These are phyloP conservation scores for Troglohyphantes excavatus DNA, from an alignment of 2,888 invertebrate genomes.

Conservation along the genomic window DNA sequence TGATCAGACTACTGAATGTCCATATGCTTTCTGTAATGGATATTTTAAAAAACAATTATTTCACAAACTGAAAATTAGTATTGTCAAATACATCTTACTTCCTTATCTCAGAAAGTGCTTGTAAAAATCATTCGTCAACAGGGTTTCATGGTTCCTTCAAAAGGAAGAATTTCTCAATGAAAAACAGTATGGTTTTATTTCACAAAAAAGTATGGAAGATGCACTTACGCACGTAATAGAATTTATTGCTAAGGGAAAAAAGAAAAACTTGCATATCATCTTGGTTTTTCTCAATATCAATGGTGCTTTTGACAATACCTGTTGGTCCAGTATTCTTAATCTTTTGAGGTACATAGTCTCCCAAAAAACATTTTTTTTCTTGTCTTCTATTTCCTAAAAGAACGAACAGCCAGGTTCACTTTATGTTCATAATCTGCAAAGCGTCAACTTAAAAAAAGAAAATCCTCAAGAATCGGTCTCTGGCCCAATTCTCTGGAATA, in stretches of 20 bases:
- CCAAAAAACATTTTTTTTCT: neutral
- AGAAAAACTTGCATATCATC: neutral
- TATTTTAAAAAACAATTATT: too few species aligned
- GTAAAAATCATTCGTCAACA: neutral
- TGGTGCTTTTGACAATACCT: constrained; percentile 7
- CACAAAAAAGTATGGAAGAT: neutral
- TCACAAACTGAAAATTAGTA: too few species aligned
- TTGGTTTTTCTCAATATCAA: neutral
- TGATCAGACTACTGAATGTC: too few species aligned
- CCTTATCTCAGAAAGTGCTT: neutral
- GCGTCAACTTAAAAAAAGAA: too few species aligned
- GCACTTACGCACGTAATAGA: neutral
- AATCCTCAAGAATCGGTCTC: neutral
- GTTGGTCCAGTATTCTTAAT: neutral
- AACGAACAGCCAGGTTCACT: too few species aligned
- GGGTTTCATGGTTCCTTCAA: too few species aligned
- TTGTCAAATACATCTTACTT: neutral
- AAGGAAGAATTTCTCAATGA: too few species aligned
- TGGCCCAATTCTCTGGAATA: neutral
- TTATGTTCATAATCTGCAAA: too few species aligned
- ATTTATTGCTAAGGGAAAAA: neutral
- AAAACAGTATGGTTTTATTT: neutral
- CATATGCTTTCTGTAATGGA: too few species aligned
- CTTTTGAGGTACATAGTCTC: neutral
- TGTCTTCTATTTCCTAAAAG: too few species aligned